These are phyloP conservation scores for Stenolophus ochropezus DNA, from an alignment of 2,888 invertebrate genomes.

Conservation along the genomic window DNA sequence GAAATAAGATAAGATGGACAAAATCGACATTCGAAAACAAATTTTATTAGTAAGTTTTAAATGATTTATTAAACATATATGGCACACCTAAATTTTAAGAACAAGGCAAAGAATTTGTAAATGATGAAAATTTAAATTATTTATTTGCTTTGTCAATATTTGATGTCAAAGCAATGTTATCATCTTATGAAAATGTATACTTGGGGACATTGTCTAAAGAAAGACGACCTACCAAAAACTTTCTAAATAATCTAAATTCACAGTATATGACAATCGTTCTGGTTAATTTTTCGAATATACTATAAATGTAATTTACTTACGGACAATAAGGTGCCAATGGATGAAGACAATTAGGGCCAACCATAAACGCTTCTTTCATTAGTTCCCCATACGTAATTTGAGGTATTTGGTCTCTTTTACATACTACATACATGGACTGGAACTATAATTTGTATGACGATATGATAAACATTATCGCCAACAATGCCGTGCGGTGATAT, in stretches of 20 bases:
- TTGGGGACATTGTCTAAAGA: not conserved
- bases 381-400: constrained; percentile 44
- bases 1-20: no score
- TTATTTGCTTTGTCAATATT: no score
- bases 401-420: constrained; percentile 51
- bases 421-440: constrained; percentile 24
- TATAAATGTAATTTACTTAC: constrained; percentile 6
- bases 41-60: no score
- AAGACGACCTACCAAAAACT: not conserved
- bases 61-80: no score
- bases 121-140: no score
- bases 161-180: not conserved
- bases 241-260: not conserved
- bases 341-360: constrained; percentile 50
- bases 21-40: no score
- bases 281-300: no score
- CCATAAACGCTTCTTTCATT: constrained; percentile 43
- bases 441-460: constrained; percentile 19
- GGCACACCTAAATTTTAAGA: no score
- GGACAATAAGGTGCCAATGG: not conserved
- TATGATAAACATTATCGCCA: not conserved
- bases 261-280: no score
- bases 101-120: no score
- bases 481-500: not conserved
- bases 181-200: not conserved